Percentiles rank a stretch among this genome's conserved stretches.
phyloP scores from a whole-genome alignment of 1,140 invertebrate genomes.

The Panagrolaimus sp. region DNA sequence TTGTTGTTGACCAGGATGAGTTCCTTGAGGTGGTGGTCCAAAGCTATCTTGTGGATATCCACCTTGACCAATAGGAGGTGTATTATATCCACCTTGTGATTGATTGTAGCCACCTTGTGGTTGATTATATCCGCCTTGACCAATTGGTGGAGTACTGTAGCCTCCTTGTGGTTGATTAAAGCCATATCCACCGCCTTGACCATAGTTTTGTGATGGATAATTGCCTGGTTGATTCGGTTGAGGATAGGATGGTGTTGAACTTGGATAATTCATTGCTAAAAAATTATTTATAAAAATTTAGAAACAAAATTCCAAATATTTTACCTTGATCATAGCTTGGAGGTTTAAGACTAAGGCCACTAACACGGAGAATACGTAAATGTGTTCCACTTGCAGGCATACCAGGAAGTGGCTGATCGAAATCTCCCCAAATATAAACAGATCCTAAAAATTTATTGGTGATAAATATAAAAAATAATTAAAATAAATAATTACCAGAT shows the following conservation, averaged over 20 bases:
- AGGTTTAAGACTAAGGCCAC: slow-evolving; percentile 30
- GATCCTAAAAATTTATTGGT: too few species aligned
- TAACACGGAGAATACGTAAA: slow-evolving; percentile 50
- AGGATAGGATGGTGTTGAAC: neutral
- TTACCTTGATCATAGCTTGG: slow-evolving; percentile 36
- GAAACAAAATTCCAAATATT: too few species aligned
- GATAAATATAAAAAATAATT: too few species aligned
- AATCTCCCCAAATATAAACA: slow-evolving; percentile 56
- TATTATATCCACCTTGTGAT: too few species aligned
- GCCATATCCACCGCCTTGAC: neutral
- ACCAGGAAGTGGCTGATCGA: slow-evolving; percentile 54
- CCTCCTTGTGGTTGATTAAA: neutral
- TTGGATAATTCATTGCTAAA: slow-evolving; percentile 13
- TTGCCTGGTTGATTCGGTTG: neutral
- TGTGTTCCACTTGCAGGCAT: slow-evolving; percentile 52
- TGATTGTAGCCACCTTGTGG: neutral
- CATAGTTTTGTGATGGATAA: neutral
- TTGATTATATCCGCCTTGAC: neutral
- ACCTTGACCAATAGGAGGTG: too few species aligned
- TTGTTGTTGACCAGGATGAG: neutral
- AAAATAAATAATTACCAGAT: slow-evolving; percentile 34
- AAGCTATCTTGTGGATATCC: neutral
- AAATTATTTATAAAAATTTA: too few species aligned
- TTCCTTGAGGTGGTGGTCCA: neutral
- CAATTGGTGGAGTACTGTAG: neutral